Base-by-base conservation (phyloP, 2,797 vertebrate genomes). In the Myotis vivesi region DNA sequence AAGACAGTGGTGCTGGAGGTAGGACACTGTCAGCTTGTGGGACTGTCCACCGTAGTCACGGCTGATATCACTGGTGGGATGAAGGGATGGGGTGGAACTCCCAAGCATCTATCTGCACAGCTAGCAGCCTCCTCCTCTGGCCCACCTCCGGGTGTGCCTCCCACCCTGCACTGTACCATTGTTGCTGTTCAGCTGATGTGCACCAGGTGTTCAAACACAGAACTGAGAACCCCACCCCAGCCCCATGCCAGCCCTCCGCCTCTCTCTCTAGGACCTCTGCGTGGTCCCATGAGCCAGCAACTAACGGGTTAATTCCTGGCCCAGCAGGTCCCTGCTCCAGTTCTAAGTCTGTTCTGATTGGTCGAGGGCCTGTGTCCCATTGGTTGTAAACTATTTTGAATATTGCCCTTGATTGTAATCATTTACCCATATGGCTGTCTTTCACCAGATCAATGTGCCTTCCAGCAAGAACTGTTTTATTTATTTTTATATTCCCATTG, bases 11-110 rank as follows among this genome's bases (percentile, higher is more conserved):
- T 17, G 19, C 59, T 13, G 30, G 30, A 33, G 38, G 16, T 5
- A 28, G 64, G 33, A 66, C 41, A 28, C 7, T 4, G 9, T 36
- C 53, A 36, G 17, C 44, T 33, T 41, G 41, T 64, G 38, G 51
- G 33, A 23, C 20, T 17, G 28, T 33, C 28, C 13, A 3, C 28
- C 0, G 3, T 19, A 13, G n/a, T n/a, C 1, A 5, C 0, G 25
- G 33, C 20, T 41, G 64, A 30, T 41, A 23, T 36, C 30, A 41
- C 28, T 16, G 68, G 30, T 44, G 10, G 33, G 25, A 49, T 15
- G 28, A 72, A 38, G 44, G 38, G n/a, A 38, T 3, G 1, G 46
- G 46, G 38, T 9, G 1, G 53, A 41, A 23, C 3, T 1, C 17
- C 33, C 4, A 3, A 4, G n/a, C 22, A 5, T 33, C 25, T 46